Base-by-base conservation (phyloP, 2,797 vertebrate species). In the Acanthis flammea region DNA sequence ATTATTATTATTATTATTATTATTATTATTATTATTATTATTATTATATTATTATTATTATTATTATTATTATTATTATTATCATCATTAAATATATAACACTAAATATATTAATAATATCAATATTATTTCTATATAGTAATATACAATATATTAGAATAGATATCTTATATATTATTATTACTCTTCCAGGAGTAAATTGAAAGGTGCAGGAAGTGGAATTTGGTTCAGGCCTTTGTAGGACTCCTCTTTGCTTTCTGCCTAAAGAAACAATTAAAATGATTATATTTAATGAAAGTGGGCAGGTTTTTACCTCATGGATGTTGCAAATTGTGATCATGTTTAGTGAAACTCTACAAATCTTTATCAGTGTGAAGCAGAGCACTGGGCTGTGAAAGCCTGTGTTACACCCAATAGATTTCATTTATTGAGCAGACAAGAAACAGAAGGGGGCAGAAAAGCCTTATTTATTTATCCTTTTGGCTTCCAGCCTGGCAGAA, bases 381-480 rank as follows among this genome's bases (percentile, higher is more conserved):
- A 50, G 21, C 23, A 27, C 13, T 8, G 6, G 58, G 16, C 9
- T 37, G 16, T 55, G 57, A 33, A 58, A 62, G 53, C 6, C 5
- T 60, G 9, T 17, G 19, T 72, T 83, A 1, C 31, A 15, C 58
- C 4, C 25, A 25, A 3, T 28, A 0, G 27, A 28, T 79, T 70
- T 77, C 28, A 74, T 87, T 87, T 79, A 68, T 55, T 18, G 63
- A 94, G 35, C 70, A 28, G 60, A 3, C 16, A 67, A 42, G 30
- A 92, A 94, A 96, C 96, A 96, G 96, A 97, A 97, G 96, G 92
- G 97, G 94, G 96, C 96, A 95, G 95, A 95, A 96, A 92, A 96
- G 57, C 58, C 27, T 41, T 41, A 41, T 41, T 41, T 41, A 41
- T 41, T 16, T 86, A 77, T 96, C 73, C 47, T 39, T 37, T 35